Evolutionary conservation across 2,888 invertebrate species (phyloP).

Genomic region (Drosophila longiperda): DNA sequence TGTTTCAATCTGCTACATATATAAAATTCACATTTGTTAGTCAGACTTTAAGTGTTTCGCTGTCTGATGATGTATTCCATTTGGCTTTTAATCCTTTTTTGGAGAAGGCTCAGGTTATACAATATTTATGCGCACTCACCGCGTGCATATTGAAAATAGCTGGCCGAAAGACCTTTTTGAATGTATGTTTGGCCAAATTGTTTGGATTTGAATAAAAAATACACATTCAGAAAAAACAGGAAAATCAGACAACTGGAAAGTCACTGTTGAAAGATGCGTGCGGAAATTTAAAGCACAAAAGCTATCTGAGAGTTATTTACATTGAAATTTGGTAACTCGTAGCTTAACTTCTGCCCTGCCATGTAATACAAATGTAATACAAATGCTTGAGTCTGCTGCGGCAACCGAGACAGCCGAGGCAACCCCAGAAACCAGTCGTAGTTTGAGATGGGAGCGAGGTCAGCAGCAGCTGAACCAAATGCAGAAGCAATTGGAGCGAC

Average conservation of each 20-base stretch:
- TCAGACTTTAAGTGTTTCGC: conserved; percentile 56
- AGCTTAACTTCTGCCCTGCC: conserved; percentile 6
- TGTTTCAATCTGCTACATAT: conserved; percentile 11
- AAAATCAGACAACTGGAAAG: conserved; percentile 4
- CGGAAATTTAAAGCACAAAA: conserved; percentile 22
- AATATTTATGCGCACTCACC: conserved; percentile 60
- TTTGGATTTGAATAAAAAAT: conserved; percentile 62
- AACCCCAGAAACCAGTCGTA: conserved; percentile 5
- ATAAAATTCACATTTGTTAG: conserved; percentile 69
- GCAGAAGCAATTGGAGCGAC: conserved; percentile 13
- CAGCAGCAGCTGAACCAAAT: conserved; percentile 3
- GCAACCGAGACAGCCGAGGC: neutral
- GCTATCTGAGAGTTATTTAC: conserved; percentile 36
- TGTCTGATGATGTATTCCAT: conserved; percentile 60
- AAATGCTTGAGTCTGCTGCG: conserved; percentile 48
- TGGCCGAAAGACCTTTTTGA: conserved; percentile 49
- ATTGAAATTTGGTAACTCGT: conserved; percentile 14
- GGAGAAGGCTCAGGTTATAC: conserved; percentile 22
- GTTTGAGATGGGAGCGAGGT: conserved; percentile 15
- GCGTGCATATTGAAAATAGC: conserved; percentile 57
- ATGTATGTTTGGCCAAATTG: conserved; percentile 69
- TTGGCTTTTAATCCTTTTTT: conserved; percentile 47
- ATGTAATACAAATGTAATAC: conserved; percentile 50
- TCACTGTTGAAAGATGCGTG: conserved; percentile 36
- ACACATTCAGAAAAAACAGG: conserved; percentile 25